Evolutionary conservation across 2,797 vertebrate genomes (phyloP), one percentile per base, ranked within the genome.

Genomic region (Neosalanx taihuensis): DNA sequence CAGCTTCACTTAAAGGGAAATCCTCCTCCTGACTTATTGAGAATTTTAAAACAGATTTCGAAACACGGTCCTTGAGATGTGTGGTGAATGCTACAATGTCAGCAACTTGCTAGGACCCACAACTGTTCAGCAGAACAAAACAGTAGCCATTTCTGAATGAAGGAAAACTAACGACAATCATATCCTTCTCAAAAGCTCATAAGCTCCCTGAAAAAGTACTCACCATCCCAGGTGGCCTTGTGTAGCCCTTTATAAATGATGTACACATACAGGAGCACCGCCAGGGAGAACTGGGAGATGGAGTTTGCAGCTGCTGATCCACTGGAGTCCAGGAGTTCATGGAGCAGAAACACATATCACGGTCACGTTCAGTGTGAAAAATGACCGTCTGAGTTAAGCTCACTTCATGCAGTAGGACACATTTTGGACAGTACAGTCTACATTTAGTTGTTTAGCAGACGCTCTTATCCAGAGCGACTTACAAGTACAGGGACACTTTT

Each of bases 241-340:
- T 98, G 91, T 18, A 97, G 90, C 71, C 93, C 95, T 79, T 76
- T 95, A 80, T 86, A 83, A 70, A 83, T 66, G 76, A 99, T 93
- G 17, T 94, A 97, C 10, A 91, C 12, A 26, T 89, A 91, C 5
- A 99, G 91, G 13, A 96, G 64, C 53, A 93, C 69, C 5, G 93
- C 89, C 84, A 97, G 84, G 1, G 87, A 60, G 72, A 90, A 96
- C 88, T 98, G 96, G 15, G 95, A 95, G 69, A 94, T 87, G 0
- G 89, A 88, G 59, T 96, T 97, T 4, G 97, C 96, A 78, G 92
- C 89, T 1, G 96, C 96, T 9, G 97, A 99, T n/a, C 97, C 97
- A 69, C 96, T 98, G 26, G 7, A n/a, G 4, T 13, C 37, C 10
- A 2, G 29, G 41, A 23, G 20, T 66, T 26, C 41, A 67, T 20